phyloP scores from a whole-genome alignment of 2,113 vertebrate genomes.

The Glaucomys volans region DNA sequence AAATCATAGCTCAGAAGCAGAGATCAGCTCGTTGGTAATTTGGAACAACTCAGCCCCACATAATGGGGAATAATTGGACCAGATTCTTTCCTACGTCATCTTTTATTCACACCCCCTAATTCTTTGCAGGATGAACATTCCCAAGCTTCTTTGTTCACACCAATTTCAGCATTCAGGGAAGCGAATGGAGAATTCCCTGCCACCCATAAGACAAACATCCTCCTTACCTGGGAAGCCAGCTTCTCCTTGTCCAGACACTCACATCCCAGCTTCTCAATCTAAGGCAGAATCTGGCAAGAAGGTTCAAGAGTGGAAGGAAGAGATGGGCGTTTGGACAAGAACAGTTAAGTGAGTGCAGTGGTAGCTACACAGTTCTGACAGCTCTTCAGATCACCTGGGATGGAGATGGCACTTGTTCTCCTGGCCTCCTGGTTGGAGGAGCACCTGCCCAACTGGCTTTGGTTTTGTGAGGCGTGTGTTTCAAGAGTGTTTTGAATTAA shows the following conservation, averaged over 20 bases:
- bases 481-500: conserved; percentile 69
- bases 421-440: background rate
- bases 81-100: rapidly evolving
- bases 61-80: rapidly evolving
- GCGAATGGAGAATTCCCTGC: no score
- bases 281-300: background rate
- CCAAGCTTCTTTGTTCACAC: background rate
- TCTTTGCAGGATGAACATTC: background rate
- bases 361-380: no score
- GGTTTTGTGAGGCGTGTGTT: conserved; percentile 26
- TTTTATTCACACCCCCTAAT: background rate
- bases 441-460: conserved; percentile 24
- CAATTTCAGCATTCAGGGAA: background rate
- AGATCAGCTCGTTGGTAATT: rapidly evolving
- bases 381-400: background rate
- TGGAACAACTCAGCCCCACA: background rate
- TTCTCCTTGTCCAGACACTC: rapidly evolving
- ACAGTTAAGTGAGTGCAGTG: rapidly evolving
- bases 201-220: rapidly evolving
- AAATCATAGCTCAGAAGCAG: no score
- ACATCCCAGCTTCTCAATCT: background rate
- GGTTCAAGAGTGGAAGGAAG: background rate
- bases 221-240: background rate
- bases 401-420: background rate
- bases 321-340: background rate